A percentile compares a stretch with the other conserved stretches of the same genome.
These are phyloP conservation scores for Drosophila anceps DNA, from an alignment of 2,888 invertebrate species.

Conservation along the genomic window DNA sequence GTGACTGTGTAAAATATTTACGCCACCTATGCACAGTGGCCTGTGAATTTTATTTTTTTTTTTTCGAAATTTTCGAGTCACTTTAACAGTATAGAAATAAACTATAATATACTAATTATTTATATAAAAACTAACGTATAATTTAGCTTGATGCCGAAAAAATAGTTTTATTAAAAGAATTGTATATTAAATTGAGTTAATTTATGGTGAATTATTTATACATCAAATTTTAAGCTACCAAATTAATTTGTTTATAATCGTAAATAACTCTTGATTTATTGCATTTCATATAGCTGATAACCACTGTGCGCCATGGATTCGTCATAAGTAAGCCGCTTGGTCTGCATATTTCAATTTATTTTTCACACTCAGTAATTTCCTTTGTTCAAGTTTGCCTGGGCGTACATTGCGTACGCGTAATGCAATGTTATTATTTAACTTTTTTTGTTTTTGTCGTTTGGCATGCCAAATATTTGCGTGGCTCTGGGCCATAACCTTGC, in stretches of 20 bases:
- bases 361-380: slow-evolving; percentile 78
- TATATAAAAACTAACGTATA: too few species aligned
- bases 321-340: slow-evolving; percentile 48
- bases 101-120: too few species aligned
- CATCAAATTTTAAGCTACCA: too few species aligned
- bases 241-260: too few species aligned
- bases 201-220: too few species aligned
- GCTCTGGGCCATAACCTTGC: slow-evolving; percentile 76
- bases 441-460: slow-evolving; percentile 36
- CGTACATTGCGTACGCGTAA: slow-evolving; percentile 73
- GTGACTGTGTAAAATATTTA: slow-evolving; percentile 47
- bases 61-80: too few species aligned
- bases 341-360: slow-evolving; percentile 67
- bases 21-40: slow-evolving; percentile 40
- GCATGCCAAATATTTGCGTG: slow-evolving; percentile 74
- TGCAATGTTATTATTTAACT: slow-evolving; percentile 59
- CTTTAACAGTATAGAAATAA: too few species aligned
- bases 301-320: slow-evolving; percentile 52
- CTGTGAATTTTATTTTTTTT: neutral
- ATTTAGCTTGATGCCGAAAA: too few species aligned
- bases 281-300: neutral
- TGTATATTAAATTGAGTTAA: too few species aligned
- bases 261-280: too few species aligned
- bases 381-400: slow-evolving; percentile 56
- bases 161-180: too few species aligned